Evolutionary conservation across 2,888 invertebrate species (phyloP), one percentile per base, ranked within the genome.

Genomic region (Hypsopygia costalis): DNA sequence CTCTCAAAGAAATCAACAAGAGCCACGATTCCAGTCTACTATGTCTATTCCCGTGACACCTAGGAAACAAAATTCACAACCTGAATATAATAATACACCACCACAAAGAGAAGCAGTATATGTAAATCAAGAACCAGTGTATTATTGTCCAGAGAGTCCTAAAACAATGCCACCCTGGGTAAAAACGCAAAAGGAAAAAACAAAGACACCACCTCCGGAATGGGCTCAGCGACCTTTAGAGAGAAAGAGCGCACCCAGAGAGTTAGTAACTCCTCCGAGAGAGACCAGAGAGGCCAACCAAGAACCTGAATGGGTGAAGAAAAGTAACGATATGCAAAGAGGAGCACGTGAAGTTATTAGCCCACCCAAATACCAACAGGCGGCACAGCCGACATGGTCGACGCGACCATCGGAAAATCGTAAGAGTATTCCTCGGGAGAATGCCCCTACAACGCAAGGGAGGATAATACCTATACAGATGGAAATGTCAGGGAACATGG

Each of bases 381-480:
- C 71, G 0, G 75, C 59, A 3, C 89, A 81, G 43, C 86, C 89
- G 0, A 65, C 78, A 6, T 89, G 89, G 89, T 89, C 83, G 1
- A 88, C 86, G 1, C 59, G 69, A 21, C 89, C 83, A 20, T 89
- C 86, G 22, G 87, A 87, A 33, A 89, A 87, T 44, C 71, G 88
- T 16, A 85, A 77, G 49, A 86, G 87, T 51, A 55, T 89, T 49
- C 81, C 89, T 5, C 69, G 78, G 49, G 87, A 88, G 31, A 72
- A 55, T 32, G 62, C 49, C 7, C 67, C 73, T 1, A 66, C 51
- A 37, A 66, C 71, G 44, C 64, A 66, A 16, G 85, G 90, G 35
- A 74, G 91, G 48, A 82, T 93, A 36, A 91, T 94, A 57, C 94
- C 94, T 0, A 91, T 94, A 44, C 92, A 92, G 62, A 88, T 94